phyloP scores from a whole-genome alignment of 2,797 vertebrate genomes.

The Clangula hyemalis region DNA sequence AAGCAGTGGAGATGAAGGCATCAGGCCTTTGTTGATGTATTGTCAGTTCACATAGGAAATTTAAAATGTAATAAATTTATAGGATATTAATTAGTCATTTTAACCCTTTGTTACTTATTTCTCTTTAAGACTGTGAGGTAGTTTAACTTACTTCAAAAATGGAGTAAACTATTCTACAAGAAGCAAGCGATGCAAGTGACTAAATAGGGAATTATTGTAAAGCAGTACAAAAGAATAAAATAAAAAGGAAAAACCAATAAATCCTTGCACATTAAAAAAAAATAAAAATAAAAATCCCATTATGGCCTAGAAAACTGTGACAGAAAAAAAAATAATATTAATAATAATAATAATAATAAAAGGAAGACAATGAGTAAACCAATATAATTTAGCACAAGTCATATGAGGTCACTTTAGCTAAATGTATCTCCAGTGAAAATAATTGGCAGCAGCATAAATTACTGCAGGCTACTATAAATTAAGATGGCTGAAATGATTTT shows the following conservation, averaged over 20 bases:
- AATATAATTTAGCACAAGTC: neutral
- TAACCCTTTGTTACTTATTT: neutral
- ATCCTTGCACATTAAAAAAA: neutral
- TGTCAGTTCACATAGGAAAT: neutral
- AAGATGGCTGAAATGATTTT: slow-evolving; percentile 5
- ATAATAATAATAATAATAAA: neutral
- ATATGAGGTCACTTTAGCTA: slow-evolving; percentile 9
- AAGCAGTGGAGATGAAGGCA: neutral
- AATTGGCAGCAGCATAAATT: slow-evolving; percentile 26
- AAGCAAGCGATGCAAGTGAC: neutral
- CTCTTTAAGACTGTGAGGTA: neutral
- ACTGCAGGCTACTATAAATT: slow-evolving; percentile 12
- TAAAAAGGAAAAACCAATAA: neutral
- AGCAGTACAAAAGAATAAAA: neutral
- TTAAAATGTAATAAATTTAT: neutral
- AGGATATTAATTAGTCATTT: neutral
- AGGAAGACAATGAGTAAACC: neutral
- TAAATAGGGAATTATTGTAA: neutral
- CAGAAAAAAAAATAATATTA: neutral
- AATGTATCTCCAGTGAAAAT: slow-evolving; percentile 5
- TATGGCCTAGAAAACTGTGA: neutral
- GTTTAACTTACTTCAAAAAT: neutral
- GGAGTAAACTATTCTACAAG: neutral
- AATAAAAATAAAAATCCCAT: neutral
- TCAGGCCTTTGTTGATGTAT: neutral